phyloP scores from a whole-genome alignment of 2,113 vertebrate genomes.

The Vulpes ferrilata region DNA sequence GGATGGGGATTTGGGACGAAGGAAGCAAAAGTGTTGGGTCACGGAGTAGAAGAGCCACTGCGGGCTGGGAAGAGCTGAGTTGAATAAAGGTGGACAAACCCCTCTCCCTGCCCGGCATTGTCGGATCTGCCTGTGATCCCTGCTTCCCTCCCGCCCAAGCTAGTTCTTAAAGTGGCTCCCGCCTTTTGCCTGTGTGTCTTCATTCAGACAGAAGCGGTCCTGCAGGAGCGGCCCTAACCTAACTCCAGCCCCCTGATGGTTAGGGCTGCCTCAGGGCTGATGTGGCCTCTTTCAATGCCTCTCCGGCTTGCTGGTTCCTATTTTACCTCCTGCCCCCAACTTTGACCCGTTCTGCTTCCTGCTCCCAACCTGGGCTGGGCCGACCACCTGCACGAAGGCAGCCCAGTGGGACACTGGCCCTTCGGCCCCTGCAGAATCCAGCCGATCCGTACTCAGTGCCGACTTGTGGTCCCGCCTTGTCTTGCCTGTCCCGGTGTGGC shows the following conservation, averaged over 20 bases:
- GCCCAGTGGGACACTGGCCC: background rate
- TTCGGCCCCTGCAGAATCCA: background rate
- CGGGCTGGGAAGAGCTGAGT: background rate
- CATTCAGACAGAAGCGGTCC: background rate
- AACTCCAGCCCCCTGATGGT: background rate
- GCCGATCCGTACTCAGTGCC: too few species aligned
- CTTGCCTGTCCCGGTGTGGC: background rate
- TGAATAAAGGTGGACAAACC: background rate
- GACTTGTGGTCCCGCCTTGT: background rate
- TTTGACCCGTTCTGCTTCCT: background rate
- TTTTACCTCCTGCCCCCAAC: background rate
- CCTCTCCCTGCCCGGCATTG: rapidly evolving
- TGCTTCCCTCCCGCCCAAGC: background rate
- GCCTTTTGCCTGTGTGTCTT: background rate
- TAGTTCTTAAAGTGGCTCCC: background rate
- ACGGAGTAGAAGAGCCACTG: background rate
- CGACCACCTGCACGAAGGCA: background rate
- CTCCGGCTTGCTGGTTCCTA: background rate
- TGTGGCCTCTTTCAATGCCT: background rate
- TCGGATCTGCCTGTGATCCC: background rate
- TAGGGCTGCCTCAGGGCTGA: background rate
- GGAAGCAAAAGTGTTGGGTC: background rate
- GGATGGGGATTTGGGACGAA: background rate
- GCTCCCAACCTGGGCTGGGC: background rate
- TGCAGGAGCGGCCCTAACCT: background rate